Conservation (phyloP, 2,888 invertebrate genomes). For the Leucozona laternaria region DNA sequence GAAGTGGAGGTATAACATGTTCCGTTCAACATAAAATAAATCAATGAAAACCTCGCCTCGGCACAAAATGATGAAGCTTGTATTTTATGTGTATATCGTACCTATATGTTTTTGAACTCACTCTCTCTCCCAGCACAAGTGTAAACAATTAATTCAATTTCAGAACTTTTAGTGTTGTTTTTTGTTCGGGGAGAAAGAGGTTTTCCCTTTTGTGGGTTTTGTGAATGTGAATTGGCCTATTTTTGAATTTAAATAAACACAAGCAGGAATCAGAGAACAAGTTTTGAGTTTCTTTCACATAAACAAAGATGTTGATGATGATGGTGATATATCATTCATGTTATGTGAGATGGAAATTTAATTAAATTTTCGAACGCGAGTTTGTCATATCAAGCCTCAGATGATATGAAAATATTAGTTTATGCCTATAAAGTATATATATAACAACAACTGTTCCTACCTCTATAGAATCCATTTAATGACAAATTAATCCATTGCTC, state of each 20-base stretch:
- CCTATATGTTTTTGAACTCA: background rate
- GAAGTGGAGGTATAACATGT: background rate
- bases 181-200: constrained; percentile 5
- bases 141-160: constrained; percentile 41
- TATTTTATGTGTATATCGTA: background rate
- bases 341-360: constrained; percentile 61
- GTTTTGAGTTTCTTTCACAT: constrained; percentile 15
- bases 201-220: constrained; percentile 12
- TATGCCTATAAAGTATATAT: background rate
- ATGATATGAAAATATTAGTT: background rate
- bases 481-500: constrained; percentile 10
- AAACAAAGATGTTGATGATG: constrained; percentile 20
- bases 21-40: constrained; percentile 15
- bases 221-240: constrained; percentile 29
- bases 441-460: background rate
- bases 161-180: constrained; percentile 16
- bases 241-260: constrained; percentile 35
- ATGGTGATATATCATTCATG: constrained; percentile 10
- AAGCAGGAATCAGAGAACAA: constrained; percentile 5
- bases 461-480: constrained; percentile 13
- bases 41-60: constrained; percentile 9
- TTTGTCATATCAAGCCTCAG: constrained; percentile 12
- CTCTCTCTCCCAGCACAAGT: background rate
- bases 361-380: constrained; percentile 56
- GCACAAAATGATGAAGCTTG: constrained; percentile 5